Evolutionary conservation across 92 coral and sea anemone genomes (phyloP).

Genomic region (Zoanthus sociatus): DNA sequence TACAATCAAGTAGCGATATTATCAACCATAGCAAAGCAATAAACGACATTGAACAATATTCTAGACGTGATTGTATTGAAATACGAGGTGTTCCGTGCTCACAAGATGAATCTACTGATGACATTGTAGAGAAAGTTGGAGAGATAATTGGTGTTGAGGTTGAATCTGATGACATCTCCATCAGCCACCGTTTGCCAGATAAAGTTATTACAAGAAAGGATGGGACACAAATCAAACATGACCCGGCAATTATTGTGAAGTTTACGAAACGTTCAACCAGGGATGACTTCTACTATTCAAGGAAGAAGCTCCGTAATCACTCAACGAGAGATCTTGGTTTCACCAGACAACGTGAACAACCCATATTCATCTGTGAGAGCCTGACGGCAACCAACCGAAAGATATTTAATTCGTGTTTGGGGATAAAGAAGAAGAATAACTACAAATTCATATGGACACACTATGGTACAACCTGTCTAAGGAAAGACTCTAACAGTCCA

Average conservation of each 20-base stretch:
- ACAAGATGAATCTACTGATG: slow-evolving; percentile 32
- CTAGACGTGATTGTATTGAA: not conserved
- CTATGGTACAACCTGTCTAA: slow-evolving; percentile 38
- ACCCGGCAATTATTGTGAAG: slow-evolving; percentile 20
- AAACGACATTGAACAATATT: too few relatives aligned
- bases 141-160: slow-evolving; percentile 29
- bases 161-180: slow-evolving; percentile 6
- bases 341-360: too few relatives aligned
- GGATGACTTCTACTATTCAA: slow-evolving; percentile 16
- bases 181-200: slow-evolving; percentile 27
- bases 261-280: not conserved
- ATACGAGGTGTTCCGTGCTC: slow-evolving; percentile 14
- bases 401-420: slow-evolving; percentile 27
- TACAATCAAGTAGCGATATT: too few relatives aligned
- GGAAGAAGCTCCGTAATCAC: slow-evolving; percentile 1
- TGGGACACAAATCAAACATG: slow-evolving; percentile 26
- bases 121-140: slow-evolving; percentile 22
- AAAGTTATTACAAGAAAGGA: slow-evolving; percentile 22
- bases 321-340: not conserved
- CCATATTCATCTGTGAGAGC: too few relatives aligned
- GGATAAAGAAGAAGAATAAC: slow-evolving; percentile 15
- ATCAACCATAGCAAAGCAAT: too few relatives aligned
- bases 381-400: slow-evolving; percentile 37
- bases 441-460: slow-evolving; percentile 25
- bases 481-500: slow-evolving; percentile 44